Base-by-base conservation (phyloP, 2,797 vertebrate genomes). In the Notolabrus celidotus region DNA sequence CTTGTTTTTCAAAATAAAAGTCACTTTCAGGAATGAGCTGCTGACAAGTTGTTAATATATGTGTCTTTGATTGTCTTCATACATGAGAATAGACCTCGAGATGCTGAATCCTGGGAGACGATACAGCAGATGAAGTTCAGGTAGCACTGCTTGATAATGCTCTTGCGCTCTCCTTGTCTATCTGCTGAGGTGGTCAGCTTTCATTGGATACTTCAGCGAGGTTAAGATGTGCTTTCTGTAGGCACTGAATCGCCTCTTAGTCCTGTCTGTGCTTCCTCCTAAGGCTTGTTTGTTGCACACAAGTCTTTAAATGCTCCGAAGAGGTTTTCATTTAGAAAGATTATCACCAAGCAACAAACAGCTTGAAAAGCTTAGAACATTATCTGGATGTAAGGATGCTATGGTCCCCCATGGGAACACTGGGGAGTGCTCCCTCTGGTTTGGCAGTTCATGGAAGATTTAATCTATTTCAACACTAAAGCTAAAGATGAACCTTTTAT, bases 81-180 rank as follows among this genome's bases (percentile, higher is more conserved):
- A 70, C 82, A 71, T 84, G 93, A 87, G 88, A 86, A 87, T 91
- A 94, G 92, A 92, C 85, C 86, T 81, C 89, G 90, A 89, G 92
- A 95, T 61, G 87, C 86, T 89, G 91, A 89, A 46, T 88, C 86
- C 87, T 93, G 88, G 93, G 92, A 92, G 75, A 79, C 94, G 86
- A 88, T 43, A 92, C 91, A 91, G 88, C 92, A 93, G 88, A 74
- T 87, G 86, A 93, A 93, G 81, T 89, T 79, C 89, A 95, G 94
- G 94, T 95, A 94, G 93, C 82, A 53, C 33, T 77, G 76, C 72
- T 89, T 45, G 43, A 67, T 52, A 81, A 43, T 71, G 36, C 57
- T 38, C 69, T 27, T 68, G 22, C 66, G 60, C 68, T 65, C 67
- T 74, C 36, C 72, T 61, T 67, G 52, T 27, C 57, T 61, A 58